Base-by-base conservation (phyloP, 2,113 vertebrate genomes). In the Sporophila hypoxantha region DNA sequence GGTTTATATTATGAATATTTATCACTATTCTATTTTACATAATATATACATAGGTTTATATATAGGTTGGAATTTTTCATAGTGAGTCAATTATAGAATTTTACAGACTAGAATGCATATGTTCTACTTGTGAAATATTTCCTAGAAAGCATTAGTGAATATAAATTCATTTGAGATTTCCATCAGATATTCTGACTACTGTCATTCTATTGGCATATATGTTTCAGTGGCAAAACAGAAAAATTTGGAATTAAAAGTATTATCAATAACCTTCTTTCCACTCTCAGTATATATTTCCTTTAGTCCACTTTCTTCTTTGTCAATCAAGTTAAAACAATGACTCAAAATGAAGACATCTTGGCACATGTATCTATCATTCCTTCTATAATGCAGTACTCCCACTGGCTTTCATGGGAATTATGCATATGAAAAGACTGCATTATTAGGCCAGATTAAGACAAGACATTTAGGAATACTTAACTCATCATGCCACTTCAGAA, bases 401-500 rank as follows among this genome's bases (percentile, higher is more conserved):
- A 80, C 61, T 77, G 26, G 26, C 86, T 85, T 92, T 85, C 57
- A 70, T 27, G 34, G 52, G 50, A 90, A 76, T 89, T 85, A 70
- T 59, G 46, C 61, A 85, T 46, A 71, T 71, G 37, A 89, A 87
- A 82, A 44, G 67, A 81, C 21, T 73, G 34, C 21, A 84, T 88
- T 91, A 89, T 59, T 82, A 77, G 41, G 14, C 37, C 59, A 85
- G 34, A 88, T 82, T 85, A 93, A 76, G 56, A 66, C 27, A 88
- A 79, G 49, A 41, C 32, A 60, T 89, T 93, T 73, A 65, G 52
- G 89, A 88, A 85, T 74, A 90, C 50, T 82, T 87, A 88, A 82
- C 30, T 73, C 75, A 92, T 71, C 68, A 87, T 39, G 60, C 16
- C 49, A 85, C 68, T 89, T 92, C 71, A 87, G 78, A 88, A 41